These are phyloP conservation scores for Dryococelus australis DNA, from an alignment of 2,888 invertebrate species.

Conservation along the genomic window DNA sequence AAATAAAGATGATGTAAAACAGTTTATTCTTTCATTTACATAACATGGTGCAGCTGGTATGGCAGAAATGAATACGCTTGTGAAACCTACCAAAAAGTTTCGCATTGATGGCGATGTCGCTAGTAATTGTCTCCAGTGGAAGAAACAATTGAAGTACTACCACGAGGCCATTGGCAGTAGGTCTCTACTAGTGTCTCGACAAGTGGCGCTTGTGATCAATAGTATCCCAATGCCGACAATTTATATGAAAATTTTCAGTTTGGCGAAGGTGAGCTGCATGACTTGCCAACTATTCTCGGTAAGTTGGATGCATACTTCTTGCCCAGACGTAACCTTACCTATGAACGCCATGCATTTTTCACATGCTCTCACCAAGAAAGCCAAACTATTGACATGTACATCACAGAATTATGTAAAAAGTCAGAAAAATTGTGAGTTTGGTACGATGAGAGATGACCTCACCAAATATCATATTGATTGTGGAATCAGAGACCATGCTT, in stretches of 20 bases:
- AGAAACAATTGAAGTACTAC: neutral
- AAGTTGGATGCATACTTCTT: neutral
- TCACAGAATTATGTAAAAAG: neutral
- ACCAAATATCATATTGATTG: neutral
- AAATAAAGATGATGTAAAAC: too few species aligned
- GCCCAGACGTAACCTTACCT: neutral
- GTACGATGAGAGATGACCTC: neutral
- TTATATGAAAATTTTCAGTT: neutral
- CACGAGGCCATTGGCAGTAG: neutral
- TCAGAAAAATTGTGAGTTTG: neutral
- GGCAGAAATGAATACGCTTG: neutral
- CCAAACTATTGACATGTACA: neutral
- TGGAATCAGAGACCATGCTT: neutral
- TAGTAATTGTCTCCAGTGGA: neutral
- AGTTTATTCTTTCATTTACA: neutral
- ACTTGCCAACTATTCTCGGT: neutral
- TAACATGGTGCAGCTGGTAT: neutral
- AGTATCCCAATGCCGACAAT: neutral
- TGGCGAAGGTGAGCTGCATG: neutral
- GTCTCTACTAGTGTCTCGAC: neutral
- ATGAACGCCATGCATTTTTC: neutral
- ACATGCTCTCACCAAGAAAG: neutral
- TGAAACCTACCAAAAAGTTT: neutral
- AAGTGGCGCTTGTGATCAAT: neutral
- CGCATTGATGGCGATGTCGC: neutral